Conservation (phyloP, 2,113 vertebrate genomes). For the Parus major region DNA sequence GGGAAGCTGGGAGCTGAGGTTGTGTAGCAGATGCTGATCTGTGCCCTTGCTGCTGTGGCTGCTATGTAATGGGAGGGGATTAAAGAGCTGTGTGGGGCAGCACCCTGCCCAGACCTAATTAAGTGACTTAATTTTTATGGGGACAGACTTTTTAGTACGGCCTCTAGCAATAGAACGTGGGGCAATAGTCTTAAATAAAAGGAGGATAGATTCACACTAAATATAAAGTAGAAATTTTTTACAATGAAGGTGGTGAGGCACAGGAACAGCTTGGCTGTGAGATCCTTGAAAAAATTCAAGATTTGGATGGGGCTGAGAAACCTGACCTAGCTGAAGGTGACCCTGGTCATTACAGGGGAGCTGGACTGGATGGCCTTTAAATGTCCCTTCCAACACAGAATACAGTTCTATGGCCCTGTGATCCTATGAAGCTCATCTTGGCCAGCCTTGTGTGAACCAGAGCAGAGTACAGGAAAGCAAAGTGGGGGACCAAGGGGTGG, state of each 20-base stretch:
- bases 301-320: background rate
- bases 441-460: background rate
- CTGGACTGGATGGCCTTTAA: background rate
- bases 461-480: background rate
- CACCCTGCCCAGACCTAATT: background rate
- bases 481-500: background rate
- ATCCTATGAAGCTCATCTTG: background rate
- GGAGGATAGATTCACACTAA: background rate
- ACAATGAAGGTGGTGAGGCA: fast-evolving
- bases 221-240: background rate
- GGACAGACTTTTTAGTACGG: background rate
- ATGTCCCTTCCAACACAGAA: background rate
- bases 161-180: background rate
- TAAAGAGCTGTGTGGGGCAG: background rate
- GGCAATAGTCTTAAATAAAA: background rate
- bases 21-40: background rate
- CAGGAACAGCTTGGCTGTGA: background rate
- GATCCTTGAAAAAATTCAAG: too few species aligned
- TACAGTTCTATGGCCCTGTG: background rate
- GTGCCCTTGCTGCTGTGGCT: background rate
- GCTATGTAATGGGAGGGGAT: background rate
- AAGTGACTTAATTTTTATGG: background rate
- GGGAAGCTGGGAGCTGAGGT: background rate
- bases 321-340: background rate
- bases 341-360: background rate